Conservation (phyloP, 2,113 vertebrate species). For the Ctenodactylus gundi region DNA sequence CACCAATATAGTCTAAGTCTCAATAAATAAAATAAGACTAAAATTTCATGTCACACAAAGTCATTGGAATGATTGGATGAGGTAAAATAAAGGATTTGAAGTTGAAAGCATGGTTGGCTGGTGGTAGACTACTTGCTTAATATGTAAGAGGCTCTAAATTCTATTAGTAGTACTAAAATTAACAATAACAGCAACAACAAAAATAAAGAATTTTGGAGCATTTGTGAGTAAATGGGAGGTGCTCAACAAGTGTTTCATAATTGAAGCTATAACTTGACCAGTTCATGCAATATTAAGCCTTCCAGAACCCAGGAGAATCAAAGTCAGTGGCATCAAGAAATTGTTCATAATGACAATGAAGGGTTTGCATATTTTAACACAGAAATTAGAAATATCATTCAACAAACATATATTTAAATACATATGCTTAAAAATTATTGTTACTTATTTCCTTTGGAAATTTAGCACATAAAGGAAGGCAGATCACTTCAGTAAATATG, state of each 20-base stretch:
- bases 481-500: neutral
- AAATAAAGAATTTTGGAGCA: neutral
- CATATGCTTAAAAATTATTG: neutral
- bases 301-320: neutral
- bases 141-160: no score
- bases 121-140: no score
- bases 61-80: neutral
- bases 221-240: neutral
- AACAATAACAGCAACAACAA: neutral
- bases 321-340: neutral
- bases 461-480: neutral
- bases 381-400: neutral
- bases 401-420: neutral
- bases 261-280: neutral
- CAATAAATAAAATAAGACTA: neutral
- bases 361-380: neutral
- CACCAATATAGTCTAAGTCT: no score
- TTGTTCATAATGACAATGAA: neutral
- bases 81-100: no score
- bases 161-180: no score
- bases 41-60: neutral
- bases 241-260: neutral
- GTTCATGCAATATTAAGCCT: neutral
- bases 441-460: neutral
- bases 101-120: no score